These are phyloP conservation scores for Metaphire vulgaris DNA, from an alignment of 1,140 invertebrate species.

Conservation along the genomic window DNA sequence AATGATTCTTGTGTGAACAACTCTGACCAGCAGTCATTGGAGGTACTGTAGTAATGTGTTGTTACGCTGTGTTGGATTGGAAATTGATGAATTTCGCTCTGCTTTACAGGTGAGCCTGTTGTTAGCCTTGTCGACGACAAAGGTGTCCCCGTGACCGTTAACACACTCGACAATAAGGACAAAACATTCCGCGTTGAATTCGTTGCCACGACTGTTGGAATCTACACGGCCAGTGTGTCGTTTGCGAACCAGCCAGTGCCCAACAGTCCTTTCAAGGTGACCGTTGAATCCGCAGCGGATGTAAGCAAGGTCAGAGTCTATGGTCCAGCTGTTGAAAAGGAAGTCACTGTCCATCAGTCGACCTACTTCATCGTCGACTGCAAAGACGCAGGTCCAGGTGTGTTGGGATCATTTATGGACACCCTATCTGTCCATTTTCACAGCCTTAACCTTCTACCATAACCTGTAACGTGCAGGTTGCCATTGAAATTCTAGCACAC, in stretches of 20 bases:
- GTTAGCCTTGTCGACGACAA: conserved; percentile 15
- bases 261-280: conserved; percentile 69
- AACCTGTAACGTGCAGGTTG: too few species aligned
- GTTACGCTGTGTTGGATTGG: too few species aligned
- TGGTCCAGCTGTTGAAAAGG: conserved; percentile 52
- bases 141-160: conserved; percentile 5
- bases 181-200: conserved; percentile 17
- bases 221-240: conserved; percentile 62
- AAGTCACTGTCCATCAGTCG: conserved; percentile 43
- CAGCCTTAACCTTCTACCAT: too few species aligned
- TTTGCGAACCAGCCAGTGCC: conserved; percentile 75
- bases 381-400: conserved; percentile 50
- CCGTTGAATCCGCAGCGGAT: conserved; percentile 59
- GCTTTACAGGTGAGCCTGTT: conserved; percentile 7
- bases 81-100: too few species aligned
- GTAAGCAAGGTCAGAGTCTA: conserved; percentile 36
- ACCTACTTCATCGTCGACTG: conserved; percentile 53
- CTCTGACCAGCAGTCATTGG: too few species aligned
- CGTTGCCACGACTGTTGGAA: conserved; percentile 51
- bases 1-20: too few species aligned
- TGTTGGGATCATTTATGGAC: too few species aligned
- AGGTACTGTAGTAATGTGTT: too few species aligned
- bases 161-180: conserved; percentile 6
- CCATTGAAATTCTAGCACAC: too few species aligned
- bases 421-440: neutral